These are phyloP conservation scores for Helicolenus hilgendorfi DNA, from an alignment of 2,797 vertebrate genomes.

Conservation along the genomic window DNA sequence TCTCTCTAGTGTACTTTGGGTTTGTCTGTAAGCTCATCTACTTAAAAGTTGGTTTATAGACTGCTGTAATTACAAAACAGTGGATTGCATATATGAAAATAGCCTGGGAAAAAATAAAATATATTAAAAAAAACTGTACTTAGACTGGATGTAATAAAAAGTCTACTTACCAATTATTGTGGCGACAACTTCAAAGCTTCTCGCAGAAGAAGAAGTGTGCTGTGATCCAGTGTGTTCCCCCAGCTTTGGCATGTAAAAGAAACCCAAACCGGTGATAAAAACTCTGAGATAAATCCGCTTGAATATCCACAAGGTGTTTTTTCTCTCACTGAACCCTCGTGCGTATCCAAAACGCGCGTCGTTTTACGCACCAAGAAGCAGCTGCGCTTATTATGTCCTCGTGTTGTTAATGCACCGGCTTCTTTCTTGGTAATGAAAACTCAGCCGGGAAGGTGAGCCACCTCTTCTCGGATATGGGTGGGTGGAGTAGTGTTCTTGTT, in stretches of 20 bases:
- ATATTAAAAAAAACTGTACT: no score
- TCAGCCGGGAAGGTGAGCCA: conserved; percentile 77
- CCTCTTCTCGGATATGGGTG: conserved; percentile 82
- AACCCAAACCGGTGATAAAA: conserved; percentile 4
- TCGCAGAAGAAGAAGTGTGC: conserved; percentile 64
- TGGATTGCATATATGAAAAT: no score
- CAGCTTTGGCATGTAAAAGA: conserved; percentile 86
- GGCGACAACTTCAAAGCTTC: conserved; percentile 88
- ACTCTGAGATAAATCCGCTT: conserved; percentile 55
- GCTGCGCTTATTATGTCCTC: conserved; percentile 23
- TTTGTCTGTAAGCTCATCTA: no score
- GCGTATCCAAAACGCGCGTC: conserved; percentile 23
- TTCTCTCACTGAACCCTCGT: background rate
- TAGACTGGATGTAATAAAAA: background rate
- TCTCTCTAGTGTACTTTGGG: no score
- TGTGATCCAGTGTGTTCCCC: conserved; percentile 77
- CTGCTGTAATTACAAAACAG: no score
- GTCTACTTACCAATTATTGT: conserved; percentile 88
- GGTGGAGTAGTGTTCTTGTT: conserved; percentile 77
- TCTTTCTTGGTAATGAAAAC: conserved; percentile 44
- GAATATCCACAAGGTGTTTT: conserved; percentile 41
- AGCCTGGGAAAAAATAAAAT: no score
- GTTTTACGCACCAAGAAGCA: conserved; percentile 29
- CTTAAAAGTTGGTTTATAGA: no score
- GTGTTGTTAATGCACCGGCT: conserved; percentile 31